Evolutionary conservation across 2,888 invertebrate species (phyloP), one percentile per base, ranked within the genome.

Genomic region (Scelioninae gen. 1): DNA sequence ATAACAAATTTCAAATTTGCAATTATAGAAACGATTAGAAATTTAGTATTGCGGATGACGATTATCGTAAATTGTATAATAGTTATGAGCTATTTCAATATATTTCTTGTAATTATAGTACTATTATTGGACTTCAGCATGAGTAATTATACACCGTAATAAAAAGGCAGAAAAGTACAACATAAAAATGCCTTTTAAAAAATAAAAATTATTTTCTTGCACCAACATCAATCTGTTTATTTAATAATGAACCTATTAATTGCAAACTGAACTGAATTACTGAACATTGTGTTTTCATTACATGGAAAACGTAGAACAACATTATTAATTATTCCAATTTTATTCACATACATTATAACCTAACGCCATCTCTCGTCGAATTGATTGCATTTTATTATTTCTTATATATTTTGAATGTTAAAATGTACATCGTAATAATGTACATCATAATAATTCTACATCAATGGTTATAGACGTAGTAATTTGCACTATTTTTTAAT

Each of bases 181-280:
- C 31, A 16, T 16, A 51, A 55, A 68, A 68, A 32, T 11, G 5
- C 32, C 6, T 4, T 1, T 2, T 23, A 23, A 23, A 23, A 23
- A 23, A 23, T 23, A 4, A 23, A 31, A 23, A 31, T 68, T 45
- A 32, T 32, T 45, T 55, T 68, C 55, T 45, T 56, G 45, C 55
- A 49, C 34, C 38, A 38, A 40, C 40, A 53, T 53, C 53, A 9
- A 15, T 10, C 10, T 66, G 53, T 66, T 66, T 53, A 53, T 66
- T 43, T 51, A 66, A 53, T 53, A 66, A 31, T 15, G 53, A 49
- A 53, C 13, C 53, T 66, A 66, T 66, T 66, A 66, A 66, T 53
- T 66, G 31, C 66, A 43, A 40, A 11, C 43, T 15, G 66, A 66
- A 66, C 66, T 53, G 66, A 66, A 66, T 66, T 66, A 53, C 53